A percentile compares a stretch with the other conserved stretches of the same genome.
Evolutionary conservation across 2,888 invertebrate species (phyloP).

Genomic region (Apodemia duryi): DNA sequence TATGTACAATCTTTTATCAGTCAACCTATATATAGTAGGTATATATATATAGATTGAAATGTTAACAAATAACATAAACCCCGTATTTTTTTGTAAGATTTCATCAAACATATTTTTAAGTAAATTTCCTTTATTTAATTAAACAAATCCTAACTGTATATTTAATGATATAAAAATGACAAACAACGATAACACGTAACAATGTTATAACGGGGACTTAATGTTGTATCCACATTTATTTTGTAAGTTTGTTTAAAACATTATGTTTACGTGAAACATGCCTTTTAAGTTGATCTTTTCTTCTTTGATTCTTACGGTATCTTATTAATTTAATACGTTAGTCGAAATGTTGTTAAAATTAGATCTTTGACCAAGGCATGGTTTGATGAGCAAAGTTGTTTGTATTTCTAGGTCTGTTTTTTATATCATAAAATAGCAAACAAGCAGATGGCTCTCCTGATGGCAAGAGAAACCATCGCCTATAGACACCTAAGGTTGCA

Average conservation of each 20-base stretch:
- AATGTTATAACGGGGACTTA: conserved; percentile 12
- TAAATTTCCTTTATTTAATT: not conserved
- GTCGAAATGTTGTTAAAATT: no score
- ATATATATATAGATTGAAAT: no score
- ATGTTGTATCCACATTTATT: conserved; percentile 1
- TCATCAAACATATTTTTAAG: not conserved
- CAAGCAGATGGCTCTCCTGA: no score
- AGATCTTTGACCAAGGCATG: no score
- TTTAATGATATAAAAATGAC: conserved; percentile 8
- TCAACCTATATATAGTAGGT: no score
- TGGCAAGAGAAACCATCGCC: no score
- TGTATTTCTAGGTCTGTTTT: no score
- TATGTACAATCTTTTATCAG: no score
- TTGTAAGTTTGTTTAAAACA: conserved; percentile 9
- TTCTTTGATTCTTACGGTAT: not conserved
- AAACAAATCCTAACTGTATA: conserved; percentile 6
- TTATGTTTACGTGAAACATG: not conserved
- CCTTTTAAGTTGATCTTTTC: not conserved
- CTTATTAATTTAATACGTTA: no score
- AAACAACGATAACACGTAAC: conserved; percentile 9
- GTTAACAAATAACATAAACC: not conserved
- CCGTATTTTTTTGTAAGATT: not conserved
- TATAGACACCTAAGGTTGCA: no score
- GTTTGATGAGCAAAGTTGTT: no score
- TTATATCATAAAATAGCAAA: no score